phyloP scores from a whole-genome alignment of 2,113 vertebrate genomes.

The Dicrurus megarhynchus region DNA sequence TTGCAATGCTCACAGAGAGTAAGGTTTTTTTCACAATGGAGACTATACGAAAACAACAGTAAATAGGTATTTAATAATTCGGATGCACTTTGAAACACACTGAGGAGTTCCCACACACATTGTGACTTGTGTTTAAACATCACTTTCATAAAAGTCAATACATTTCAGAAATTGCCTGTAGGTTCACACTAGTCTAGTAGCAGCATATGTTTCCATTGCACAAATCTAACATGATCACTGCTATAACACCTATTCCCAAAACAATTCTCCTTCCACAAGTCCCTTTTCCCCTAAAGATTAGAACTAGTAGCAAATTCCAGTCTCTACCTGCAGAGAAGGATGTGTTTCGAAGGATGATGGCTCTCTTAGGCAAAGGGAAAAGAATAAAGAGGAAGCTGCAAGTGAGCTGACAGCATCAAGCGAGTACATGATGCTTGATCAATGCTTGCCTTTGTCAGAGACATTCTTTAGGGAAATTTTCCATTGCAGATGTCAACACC shows the following conservation, averaged over 20 bases:
- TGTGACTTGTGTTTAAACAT: background rate
- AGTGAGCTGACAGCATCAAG: conserved; percentile 13
- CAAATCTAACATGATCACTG: background rate
- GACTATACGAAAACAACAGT: background rate
- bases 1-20: background rate
- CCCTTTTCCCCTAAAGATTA: background rate
- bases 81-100: background rate
- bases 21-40: background rate
- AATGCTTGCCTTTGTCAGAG: conserved; percentile 25
- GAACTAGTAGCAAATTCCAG: conserved; percentile 3
- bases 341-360: background rate
- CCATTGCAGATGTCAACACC: background rate
- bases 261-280: background rate
- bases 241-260: background rate
- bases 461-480: conserved; percentile 44
- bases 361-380: background rate
- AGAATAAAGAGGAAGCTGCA: conserved; percentile 32
- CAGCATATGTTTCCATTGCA: background rate
- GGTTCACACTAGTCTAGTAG: background rate
- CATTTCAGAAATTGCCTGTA: background rate
- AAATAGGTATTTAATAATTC: background rate
- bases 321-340: background rate
- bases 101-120: background rate
- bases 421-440: conserved; percentile 17
- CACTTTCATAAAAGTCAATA: background rate